Conservation (phyloP, 2,113 vertebrate genomes). For the Elachura formosa region DNA sequence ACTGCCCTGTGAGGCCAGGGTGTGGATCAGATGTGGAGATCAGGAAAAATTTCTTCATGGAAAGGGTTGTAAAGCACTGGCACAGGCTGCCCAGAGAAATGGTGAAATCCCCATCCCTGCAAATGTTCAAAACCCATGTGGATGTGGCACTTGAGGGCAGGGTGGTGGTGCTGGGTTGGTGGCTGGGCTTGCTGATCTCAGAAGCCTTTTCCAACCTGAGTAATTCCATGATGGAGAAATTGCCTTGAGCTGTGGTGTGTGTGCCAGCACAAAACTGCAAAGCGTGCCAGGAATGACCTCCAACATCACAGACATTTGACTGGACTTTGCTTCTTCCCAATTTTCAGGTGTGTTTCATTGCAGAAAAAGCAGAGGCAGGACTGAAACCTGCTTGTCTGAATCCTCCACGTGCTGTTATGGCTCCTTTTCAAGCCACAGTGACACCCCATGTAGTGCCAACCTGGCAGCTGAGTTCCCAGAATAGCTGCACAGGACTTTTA, state of each 20-base stretch:
- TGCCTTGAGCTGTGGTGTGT: background rate
- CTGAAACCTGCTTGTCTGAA: background rate
- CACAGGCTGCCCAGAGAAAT: background rate
- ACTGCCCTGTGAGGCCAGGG: background rate
- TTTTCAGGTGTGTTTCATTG: background rate
- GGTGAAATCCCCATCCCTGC: background rate
- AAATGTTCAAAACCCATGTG: fast-evolving
- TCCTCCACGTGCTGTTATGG: background rate
- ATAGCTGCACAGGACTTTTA: slow-evolving; percentile 6
- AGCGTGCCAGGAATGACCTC: background rate
- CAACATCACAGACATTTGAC: background rate
- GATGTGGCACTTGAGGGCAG: background rate
- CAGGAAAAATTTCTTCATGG: background rate
- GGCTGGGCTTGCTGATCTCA: background rate
- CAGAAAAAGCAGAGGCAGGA: background rate
- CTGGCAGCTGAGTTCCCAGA: slow-evolving; percentile 33
- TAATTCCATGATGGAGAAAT: background rate
- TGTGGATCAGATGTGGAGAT: background rate
- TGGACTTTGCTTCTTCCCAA: background rate
- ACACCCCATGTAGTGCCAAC: background rate
- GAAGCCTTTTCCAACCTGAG: background rate
- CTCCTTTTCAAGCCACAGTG: background rate
- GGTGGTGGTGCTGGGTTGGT: background rate
- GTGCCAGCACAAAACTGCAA: background rate
- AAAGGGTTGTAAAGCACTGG: background rate